These are phyloP conservation scores for Lasius fuliginosus DNA, from an alignment of 2,888 invertebrate species.

Conservation along the genomic window DNA sequence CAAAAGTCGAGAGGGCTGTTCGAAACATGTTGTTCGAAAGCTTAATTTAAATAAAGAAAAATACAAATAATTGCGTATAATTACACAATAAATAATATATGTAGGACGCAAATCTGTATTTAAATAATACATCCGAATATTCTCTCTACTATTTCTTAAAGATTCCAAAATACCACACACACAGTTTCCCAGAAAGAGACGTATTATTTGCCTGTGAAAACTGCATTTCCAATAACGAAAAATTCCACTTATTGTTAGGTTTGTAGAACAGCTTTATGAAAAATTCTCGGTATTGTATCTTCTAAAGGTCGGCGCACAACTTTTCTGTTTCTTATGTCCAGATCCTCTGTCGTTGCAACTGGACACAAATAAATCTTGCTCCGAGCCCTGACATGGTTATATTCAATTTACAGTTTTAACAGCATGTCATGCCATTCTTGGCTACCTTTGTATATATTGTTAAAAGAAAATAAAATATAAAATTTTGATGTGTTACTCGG, in stretches of 20 bases:
- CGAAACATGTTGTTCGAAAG: neutral
- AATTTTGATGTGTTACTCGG: conserved; percentile 5
- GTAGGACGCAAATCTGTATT: neutral
- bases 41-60: neutral
- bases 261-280: neutral
- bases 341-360: conserved; percentile 24
- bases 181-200: neutral
- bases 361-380: conserved; percentile 63
- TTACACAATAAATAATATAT: neutral
- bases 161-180: neutral
- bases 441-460: neutral
- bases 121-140: neutral
- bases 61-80: neutral
- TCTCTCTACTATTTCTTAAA: neutral
- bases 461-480: neutral
- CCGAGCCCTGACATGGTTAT: conserved; percentile 21
- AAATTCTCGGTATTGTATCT: neutral
- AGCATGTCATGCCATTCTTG: no score
- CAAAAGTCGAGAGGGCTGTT: neutral
- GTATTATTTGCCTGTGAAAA: neutral
- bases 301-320: neutral
- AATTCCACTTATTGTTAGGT: conserved; percentile 7
- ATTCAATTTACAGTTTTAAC: neutral
- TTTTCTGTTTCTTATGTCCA: neutral
- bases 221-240: neutral